Percentiles rank a stretch among this genome's conserved stretches.
Conservation (phyloP, 1,140 invertebrate genomes). For the Eumeta japonica region DNA sequence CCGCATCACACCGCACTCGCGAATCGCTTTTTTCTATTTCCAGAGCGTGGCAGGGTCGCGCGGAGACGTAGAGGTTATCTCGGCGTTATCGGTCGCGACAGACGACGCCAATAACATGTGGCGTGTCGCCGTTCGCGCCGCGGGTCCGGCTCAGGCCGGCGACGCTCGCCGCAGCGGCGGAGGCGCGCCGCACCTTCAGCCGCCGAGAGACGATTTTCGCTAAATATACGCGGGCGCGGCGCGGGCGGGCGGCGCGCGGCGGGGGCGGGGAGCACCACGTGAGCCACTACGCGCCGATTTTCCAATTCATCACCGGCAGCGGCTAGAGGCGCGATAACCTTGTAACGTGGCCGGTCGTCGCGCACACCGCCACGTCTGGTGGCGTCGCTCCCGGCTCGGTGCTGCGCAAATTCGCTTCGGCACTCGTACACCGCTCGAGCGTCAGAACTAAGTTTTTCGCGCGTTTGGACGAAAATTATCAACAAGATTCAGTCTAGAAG, state of each 20-base stretch:
- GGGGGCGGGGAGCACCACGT: conserved; percentile 49
- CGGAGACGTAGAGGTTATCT: conserved; percentile 45
- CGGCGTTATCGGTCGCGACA: conserved; percentile 46
- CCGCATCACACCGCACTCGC: conserved; percentile 15
- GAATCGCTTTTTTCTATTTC: conserved; percentile 44
- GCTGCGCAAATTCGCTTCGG: conserved; percentile 23
- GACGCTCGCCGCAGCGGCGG: conserved; percentile 27
- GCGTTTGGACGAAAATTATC: conserved; percentile 13
- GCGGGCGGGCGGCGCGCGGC: conserved; percentile 38
- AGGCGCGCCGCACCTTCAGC: conserved; percentile 40
- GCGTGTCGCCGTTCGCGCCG: conserved; percentile 45
- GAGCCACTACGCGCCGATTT: conserved; percentile 56
- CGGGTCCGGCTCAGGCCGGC: conserved; percentile 30
- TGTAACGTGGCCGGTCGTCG: conserved; percentile 52
- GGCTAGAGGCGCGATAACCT: conserved; percentile 51
- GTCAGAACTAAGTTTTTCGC: conserved; percentile 40
- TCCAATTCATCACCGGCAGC: conserved; percentile 54
- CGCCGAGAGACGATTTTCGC: conserved; percentile 54
- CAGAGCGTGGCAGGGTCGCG: conserved; percentile 27
- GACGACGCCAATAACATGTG: conserved; percentile 52
- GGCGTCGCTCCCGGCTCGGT: conserved; percentile 17
- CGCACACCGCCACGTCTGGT: conserved; percentile 31
- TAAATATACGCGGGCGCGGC: conserved; percentile 47
- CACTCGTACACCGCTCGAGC: conserved; percentile 20
- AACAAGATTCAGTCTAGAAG: too few relatives aligned